Percentiles rank a stretch among this genome's conserved stretches.
Evolutionary conservation across 2,797 vertebrate genomes (phyloP).

Genomic region (Simalia tracyae): DNA sequence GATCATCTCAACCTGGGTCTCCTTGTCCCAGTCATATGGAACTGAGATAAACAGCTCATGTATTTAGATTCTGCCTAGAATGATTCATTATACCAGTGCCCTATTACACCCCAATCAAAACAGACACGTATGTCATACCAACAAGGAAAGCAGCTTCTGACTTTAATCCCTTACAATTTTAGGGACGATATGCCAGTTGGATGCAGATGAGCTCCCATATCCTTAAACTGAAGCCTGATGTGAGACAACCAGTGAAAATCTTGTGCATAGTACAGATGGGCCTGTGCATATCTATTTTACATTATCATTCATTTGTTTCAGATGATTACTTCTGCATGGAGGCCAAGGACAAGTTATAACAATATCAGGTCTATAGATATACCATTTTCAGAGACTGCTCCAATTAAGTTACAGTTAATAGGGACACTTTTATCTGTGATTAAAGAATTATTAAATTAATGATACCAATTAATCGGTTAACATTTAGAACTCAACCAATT

Average conservation of each 20-base stretch:
- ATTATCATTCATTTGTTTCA: not conserved
- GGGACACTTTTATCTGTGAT: not conserved
- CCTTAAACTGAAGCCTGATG: not conserved
- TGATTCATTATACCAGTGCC: not conserved
- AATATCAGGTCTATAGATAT: not conserved
- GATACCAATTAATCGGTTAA: not conserved
- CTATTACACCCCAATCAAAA: not conserved
- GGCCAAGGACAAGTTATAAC: not conserved
- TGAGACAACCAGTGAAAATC: not conserved
- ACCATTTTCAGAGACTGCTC: not conserved
- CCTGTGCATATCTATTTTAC: not conserved
- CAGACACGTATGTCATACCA: not conserved
- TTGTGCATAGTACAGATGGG: not conserved
- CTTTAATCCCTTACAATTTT: too few relatives aligned
- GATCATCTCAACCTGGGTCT: not conserved
- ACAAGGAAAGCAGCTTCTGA: not conserved
- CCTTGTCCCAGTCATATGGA: not conserved
- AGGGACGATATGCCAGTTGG: not conserved
- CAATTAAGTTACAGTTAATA: slow-evolving; percentile 5
- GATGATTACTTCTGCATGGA: not conserved
- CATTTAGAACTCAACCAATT: slow-evolving; percentile 2
- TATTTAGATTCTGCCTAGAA: not conserved
- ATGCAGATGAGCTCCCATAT: not conserved
- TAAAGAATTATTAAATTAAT: slow-evolving; percentile 19
- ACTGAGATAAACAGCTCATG: not conserved